Evolutionary conservation across 2,888 invertebrate genomes (phyloP), one percentile per base, ranked within the genome.

Genomic region (Gortyna flavago): DNA sequence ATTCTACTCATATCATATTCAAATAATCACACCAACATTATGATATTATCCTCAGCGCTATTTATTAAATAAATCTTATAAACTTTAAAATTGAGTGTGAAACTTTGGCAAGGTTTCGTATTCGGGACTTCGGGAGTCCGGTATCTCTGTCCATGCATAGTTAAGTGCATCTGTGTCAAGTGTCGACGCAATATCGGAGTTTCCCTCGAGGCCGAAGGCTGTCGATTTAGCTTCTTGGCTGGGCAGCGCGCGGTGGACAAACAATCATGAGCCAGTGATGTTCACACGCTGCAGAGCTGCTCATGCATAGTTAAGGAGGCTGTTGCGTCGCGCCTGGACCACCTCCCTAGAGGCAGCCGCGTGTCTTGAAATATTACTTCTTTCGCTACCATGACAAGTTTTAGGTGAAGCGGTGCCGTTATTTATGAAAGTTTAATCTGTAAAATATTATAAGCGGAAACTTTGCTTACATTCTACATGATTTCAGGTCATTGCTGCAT

Each of bases 91-190:
- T 93, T 91, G 90, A 90, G 88, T 91, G 87, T 89, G 90, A 93
- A 94, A 94, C 90, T 94, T 94, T 88, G 91, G 86, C 92, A 90
- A 92, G 92, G 91, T 91, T 92, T 91, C 90, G 91, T 93, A 92
- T 94, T 92, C 89, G 93, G 82, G 93, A 92, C 92, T 94, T 93
- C 89, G 93, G 82, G 92, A 92, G 91, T 92, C 89, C 90, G 87
- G 92, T 89, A 94, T 93, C 95, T 95, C 95, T 93, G 93, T 91
- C 94, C 95, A 96, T 96, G 95, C 95, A 96, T 96, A 95, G 94
- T 93, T 94, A 95, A 95, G 95, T 94, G 94, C 95, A 95, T 93
- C 93, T 92, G 93, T 92, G 94, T 92, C 95, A 94, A 94, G 94
- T 94, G 94, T 89, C 93, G 93, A 94, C 94, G 95, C 95, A 95